These are phyloP conservation scores for Lethenteron camtschaticum DNA, from an alignment of 2,113 vertebrate genomes.

Conservation along the genomic window DNA sequence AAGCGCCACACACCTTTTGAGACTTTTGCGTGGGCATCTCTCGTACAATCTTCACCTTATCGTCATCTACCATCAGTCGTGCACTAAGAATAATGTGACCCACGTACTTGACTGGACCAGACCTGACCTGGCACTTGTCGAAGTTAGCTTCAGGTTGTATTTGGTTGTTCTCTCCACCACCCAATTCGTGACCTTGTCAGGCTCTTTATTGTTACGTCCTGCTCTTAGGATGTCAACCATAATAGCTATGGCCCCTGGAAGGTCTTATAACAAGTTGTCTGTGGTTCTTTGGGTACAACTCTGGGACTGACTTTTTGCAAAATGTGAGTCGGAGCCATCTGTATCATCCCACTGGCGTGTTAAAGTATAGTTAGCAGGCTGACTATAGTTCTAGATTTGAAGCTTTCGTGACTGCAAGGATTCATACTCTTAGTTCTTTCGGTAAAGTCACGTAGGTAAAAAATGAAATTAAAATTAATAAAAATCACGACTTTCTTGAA, in stretches of 20 bases:
- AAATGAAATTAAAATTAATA: no score
- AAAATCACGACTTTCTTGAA: no score
- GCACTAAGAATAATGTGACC: neutral
- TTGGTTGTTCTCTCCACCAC: neutral
- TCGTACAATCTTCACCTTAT: neutral
- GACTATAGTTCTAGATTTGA: neutral
- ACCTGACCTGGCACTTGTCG: neutral
- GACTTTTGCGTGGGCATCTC: neutral
- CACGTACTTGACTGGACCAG: neutral
- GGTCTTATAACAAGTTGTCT: neutral
- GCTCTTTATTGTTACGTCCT: neutral
- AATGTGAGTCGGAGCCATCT: neutral
- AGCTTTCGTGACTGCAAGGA: neutral
- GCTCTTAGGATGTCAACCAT: neutral
- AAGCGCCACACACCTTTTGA: neutral
- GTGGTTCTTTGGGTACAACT: neutral
- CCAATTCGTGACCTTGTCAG: neutral
- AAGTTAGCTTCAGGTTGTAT: conserved; percentile 5
- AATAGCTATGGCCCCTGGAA: conserved; percentile 1
- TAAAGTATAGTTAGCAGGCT: neutral
- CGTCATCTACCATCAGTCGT: neutral
- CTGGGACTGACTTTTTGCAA: neutral
- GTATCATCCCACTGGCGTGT: neutral
- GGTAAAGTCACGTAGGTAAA: no score
- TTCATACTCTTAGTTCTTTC: no score